These are phyloP conservation scores for Kryptolebias marmoratus DNA, from an alignment of 2,113 vertebrate species.

Conservation along the genomic window DNA sequence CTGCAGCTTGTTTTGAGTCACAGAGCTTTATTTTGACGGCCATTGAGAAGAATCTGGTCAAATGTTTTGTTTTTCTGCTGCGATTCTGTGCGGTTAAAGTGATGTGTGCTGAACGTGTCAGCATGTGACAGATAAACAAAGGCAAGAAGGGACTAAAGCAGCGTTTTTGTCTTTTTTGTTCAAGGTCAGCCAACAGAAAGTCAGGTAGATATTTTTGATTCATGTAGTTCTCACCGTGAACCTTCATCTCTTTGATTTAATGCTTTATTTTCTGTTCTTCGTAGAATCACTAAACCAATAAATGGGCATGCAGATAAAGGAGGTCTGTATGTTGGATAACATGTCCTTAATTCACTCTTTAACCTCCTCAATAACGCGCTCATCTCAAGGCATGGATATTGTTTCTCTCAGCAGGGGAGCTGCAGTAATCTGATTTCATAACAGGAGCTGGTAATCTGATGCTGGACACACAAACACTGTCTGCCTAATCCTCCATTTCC, in stretches of 20 bases:
- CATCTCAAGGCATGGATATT: constrained; percentile 56
- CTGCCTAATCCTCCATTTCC: constrained; percentile 66
- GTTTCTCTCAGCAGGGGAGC: constrained; percentile 56
- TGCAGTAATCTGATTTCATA: constrained; percentile 77
- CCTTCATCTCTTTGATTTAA: constrained; percentile 37
- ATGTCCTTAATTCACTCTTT: constrained; percentile 38
- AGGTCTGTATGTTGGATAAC: constrained; percentile 18
- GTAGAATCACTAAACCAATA: constrained; percentile 25
- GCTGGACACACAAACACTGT: constrained; percentile 57
- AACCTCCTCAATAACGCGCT: constrained; percentile 34
- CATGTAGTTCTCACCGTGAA: constrained; percentile 13
- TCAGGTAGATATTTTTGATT: constrained; percentile 10
- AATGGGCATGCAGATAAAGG: constrained; percentile 28
- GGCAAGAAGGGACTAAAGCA: neutral
- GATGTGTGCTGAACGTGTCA: constrained; percentile 7
- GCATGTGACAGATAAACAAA: constrained; percentile 32
- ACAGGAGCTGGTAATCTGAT: constrained; percentile 74
- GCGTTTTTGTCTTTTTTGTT: constrained; percentile 29
- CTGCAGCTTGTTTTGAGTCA: constrained; percentile 29
- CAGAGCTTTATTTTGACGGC: constrained; percentile 24
- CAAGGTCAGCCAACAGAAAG: constrained; percentile 42
- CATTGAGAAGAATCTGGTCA: constrained; percentile 40
- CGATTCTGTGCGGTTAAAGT: constrained; percentile 8
- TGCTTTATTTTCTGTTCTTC: constrained; percentile 29
- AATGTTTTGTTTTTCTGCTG: constrained; percentile 30